Percentiles rank a stretch among this genome's conserved stretches.
Evolutionary conservation across 2,888 invertebrate species (phyloP).

Genomic region (Sminthurinus aureus): DNA sequence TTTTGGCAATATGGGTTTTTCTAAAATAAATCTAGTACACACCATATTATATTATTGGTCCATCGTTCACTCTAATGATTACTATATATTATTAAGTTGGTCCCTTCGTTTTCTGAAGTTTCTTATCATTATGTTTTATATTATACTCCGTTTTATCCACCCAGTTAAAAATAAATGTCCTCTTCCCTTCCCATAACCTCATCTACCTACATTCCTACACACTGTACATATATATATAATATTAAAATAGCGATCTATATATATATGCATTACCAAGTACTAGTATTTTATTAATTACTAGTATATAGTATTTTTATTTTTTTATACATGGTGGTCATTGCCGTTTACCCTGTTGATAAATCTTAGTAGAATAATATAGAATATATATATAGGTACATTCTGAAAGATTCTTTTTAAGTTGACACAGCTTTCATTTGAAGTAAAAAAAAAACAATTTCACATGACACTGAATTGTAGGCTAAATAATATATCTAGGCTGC

Average conservation of each 20-base stretch:
- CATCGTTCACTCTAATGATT: not conserved
- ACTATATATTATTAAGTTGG: not conserved
- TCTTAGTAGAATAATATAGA: not conserved
- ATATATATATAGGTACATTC: too few relatives aligned
- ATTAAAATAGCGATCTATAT: not conserved
- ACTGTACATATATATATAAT: not conserved
- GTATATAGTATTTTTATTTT: too few relatives aligned
- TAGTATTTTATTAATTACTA: too few relatives aligned
- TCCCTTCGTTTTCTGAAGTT: not conserved
- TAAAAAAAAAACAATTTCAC: too few relatives aligned
- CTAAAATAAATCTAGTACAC: not conserved
- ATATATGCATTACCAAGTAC: too few relatives aligned
- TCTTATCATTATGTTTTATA: not conserved
- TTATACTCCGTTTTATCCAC: not conserved
- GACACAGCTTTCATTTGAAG: too few relatives aligned
- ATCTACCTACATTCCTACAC: not conserved
- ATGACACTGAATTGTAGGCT: too few relatives aligned
- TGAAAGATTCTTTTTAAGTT: too few relatives aligned
- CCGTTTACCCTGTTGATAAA: conserved; percentile 12
- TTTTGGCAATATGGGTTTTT: not conserved
- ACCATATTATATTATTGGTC: not conserved
- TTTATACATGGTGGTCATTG: not conserved
- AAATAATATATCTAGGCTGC: too few relatives aligned
- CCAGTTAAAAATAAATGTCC: not conserved
- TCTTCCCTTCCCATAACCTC: not conserved